phyloP scores from a whole-genome alignment of 1,140 invertebrate genomes.

The Drosophila dunni region DNA sequence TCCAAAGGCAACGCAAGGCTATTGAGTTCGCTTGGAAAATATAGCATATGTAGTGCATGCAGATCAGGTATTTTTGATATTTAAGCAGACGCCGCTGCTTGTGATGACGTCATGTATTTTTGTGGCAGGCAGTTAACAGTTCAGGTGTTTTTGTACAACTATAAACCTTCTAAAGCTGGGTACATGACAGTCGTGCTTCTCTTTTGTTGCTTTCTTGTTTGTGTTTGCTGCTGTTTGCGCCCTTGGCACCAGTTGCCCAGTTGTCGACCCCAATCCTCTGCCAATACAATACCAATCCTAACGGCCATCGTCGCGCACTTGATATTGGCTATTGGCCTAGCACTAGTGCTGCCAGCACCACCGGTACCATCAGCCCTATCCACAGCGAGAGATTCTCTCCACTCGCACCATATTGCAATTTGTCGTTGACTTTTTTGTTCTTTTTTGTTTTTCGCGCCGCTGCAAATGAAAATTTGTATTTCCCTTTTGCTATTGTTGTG shows the following conservation, averaged over 20 bases:
- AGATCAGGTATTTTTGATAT: no score
- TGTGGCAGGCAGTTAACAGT: no score
- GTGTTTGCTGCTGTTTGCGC: conserved; percentile 19
- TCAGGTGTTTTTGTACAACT: no score
- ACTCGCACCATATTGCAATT: conserved; percentile 1
- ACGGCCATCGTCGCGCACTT: conserved; percentile 60
- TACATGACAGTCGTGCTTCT: background rate
- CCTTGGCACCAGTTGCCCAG: conserved; percentile 72
- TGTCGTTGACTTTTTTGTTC: no score
- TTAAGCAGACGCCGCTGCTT: no score
- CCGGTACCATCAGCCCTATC: conserved; percentile 11
- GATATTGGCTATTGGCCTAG: conserved; percentile 78
- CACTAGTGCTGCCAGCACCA: no score
- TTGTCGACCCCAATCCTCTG: conserved; percentile 56
- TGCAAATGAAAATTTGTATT: conserved; percentile 71
- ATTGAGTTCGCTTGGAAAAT: no score
- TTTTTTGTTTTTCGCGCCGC: conserved; percentile 22
- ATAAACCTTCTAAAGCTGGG: no score
- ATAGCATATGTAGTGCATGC: no score
- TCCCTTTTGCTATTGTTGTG: conserved; percentile 42
- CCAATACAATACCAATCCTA: conserved; percentile 32
- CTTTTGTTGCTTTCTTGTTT: no score
- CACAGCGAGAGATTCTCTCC: background rate
- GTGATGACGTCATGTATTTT: no score
- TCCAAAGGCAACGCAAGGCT: no score